Base-by-base conservation (phyloP, 2,113 vertebrate species). In the Protobothrops flavoviridis region DNA sequence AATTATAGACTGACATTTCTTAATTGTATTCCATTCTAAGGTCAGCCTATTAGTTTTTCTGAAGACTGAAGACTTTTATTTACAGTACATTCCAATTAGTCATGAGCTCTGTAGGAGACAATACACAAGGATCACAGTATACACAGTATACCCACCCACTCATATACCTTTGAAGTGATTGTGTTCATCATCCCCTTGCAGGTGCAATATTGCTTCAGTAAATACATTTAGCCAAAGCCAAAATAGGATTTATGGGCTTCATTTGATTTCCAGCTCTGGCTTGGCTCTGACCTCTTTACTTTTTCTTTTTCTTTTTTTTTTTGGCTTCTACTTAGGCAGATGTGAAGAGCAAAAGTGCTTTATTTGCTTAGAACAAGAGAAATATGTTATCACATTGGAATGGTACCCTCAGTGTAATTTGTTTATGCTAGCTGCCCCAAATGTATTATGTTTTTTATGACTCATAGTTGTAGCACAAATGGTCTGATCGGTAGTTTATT, bases 381-480 rank as follows among this genome's bases (percentile, higher is more conserved):
- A 90, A 93, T 86, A 29, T 61, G 88, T 93, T 93, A 45, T 61
- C 74, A 90, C 45, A 15, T 33, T 57, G 43, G 69, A 90, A 52
- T 48, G 85, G 81, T 24, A 90, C 45, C 55, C 21, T 90, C 21
- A 1, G 23, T 57, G 29, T 93, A 90, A 90, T 93, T 93, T 90
- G 74, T 93, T 93, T 90, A 53, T 90, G 52, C 61, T 86, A 86
- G 74, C 45, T 90, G 74, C 55, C 56, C 43, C 74, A 93, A 93
- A 93, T 87, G 88, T 56, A 93, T 90, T 86, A 86, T 86, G 74
- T n/a, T 86, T 86, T 81, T 90, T 86, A 86, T 93, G 92, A 93
- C 88, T 93, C 88, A 90, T 23, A 52, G n/a, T 61, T 89, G 85
- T 53, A 92, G 45, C n/a, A 92, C 85, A 92, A 87, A 88, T n/a